These are phyloP conservation scores for Pseudocheirus occidentalis DNA, from an alignment of 2,797 vertebrate genomes.

Conservation along the genomic window DNA sequence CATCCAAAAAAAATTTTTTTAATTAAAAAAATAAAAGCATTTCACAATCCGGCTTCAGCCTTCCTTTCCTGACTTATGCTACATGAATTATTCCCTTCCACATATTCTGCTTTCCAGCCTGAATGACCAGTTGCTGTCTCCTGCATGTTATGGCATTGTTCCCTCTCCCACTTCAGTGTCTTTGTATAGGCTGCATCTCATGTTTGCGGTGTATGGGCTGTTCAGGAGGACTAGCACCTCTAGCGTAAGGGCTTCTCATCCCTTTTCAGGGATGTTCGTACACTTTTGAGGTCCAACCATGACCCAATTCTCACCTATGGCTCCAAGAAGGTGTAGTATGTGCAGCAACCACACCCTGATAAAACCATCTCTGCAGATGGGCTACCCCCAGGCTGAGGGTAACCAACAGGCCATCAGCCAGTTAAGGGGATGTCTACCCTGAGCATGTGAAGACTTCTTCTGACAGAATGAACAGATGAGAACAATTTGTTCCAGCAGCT, in stretches of 20 bases:
- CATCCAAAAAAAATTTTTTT: too few species aligned
- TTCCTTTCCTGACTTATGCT: not conserved
- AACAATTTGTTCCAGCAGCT: not conserved
- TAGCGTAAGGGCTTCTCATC: not conserved
- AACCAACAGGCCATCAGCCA: not conserved
- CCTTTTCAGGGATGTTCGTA: not conserved
- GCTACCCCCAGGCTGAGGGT: not conserved
- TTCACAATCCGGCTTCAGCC: not conserved
- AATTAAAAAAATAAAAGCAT: not conserved
- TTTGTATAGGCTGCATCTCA: not conserved
- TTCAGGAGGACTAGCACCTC: not conserved
- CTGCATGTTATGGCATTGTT: not conserved
- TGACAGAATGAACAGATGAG: not conserved
- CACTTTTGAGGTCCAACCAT: not conserved
- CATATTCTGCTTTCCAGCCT: not conserved
- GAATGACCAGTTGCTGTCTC: not conserved
- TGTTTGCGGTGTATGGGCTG: not conserved
- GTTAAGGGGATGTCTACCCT: not conserved
- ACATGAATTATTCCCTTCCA: not conserved
- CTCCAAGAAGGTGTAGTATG: not conserved
- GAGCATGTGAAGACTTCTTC: not conserved
- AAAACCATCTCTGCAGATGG: not conserved
- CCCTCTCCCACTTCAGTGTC: not conserved
- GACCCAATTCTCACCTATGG: not conserved
- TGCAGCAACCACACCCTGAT: not conserved